Evolutionary conservation across 2,113 vertebrate genomes (phyloP).

Genomic region (Recurvirostra avosetta): DNA sequence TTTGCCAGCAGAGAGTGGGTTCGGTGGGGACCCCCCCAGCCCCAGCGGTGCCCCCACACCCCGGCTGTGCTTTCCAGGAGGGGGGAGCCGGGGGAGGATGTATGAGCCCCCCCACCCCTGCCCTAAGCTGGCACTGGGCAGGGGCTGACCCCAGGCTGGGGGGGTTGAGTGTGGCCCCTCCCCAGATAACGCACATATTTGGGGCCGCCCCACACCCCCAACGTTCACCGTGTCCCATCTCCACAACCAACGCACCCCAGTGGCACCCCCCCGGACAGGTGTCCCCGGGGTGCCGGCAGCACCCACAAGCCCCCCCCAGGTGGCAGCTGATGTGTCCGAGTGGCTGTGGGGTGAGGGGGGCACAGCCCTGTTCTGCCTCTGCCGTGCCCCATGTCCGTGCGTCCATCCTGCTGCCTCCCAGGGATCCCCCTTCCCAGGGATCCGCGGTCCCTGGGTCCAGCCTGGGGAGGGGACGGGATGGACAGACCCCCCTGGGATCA

Average conservation of each 20-base stretch:
- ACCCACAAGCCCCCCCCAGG: neutral
- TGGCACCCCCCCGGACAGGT: neutral
- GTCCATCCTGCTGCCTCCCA: constrained; percentile 23
- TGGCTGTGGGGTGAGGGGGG: neutral
- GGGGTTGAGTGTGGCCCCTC: neutral
- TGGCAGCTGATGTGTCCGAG: neutral
- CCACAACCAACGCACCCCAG: neutral
- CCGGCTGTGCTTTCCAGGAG: neutral
- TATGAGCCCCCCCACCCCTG: neutral
- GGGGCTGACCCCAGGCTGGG: neutral
- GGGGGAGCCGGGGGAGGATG: too few species aligned
- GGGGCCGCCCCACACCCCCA: neutral
- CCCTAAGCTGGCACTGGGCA: neutral
- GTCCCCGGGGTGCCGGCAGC: neutral
- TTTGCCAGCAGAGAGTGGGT: constrained; percentile 58
- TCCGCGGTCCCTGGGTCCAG: neutral
- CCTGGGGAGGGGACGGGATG: neutral
- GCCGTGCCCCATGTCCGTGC: neutral
- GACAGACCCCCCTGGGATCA: neutral
- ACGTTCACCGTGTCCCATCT: neutral
- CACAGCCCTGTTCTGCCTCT: neutral
- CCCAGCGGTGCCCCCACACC: neutral
- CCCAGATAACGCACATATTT: neutral
- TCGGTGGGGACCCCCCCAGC: neutral
- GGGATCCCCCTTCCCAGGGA: constrained; percentile 19